phyloP scores from a whole-genome alignment of 1,140 invertebrate species.

The Potamilus streckersoni region DNA sequence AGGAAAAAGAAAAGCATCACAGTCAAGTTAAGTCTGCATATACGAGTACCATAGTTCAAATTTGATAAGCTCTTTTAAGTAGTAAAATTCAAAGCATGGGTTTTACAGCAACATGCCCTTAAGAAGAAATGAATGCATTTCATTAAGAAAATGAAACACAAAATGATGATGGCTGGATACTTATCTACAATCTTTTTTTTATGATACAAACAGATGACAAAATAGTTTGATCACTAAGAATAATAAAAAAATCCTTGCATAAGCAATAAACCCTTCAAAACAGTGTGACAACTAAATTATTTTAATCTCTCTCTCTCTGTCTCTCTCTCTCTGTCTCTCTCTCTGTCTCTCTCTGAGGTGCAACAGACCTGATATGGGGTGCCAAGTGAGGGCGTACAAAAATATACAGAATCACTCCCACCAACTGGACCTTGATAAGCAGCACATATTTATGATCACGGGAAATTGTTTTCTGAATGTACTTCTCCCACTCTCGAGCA shows the following conservation, averaged over 20 bases:
- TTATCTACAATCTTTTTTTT: no score
- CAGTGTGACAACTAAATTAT: background rate
- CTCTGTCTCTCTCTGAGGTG: background rate
- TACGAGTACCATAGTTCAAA: no score
- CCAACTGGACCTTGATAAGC: constrained; percentile 95
- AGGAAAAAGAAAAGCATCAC: constrained; percentile 5
- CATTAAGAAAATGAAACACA: no score
- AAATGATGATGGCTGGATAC: no score
- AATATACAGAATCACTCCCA: constrained; percentile 97
- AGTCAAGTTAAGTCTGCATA: no score
- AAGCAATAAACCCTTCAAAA: background rate
- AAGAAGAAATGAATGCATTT: no score
- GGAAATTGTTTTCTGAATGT: constrained; percentile 92
- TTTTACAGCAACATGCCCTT: no score
- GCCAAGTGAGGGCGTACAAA: constrained; percentile 91
- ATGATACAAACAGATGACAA: no score
- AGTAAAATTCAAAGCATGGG: no score
- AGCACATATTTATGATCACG: constrained; percentile 90
- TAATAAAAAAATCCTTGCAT: background rate
- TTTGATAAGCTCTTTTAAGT: no score
- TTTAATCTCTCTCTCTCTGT: background rate
- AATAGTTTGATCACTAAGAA: background rate
- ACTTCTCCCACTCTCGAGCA: constrained; percentile 94
- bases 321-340: background rate
- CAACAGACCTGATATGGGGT: constrained; percentile 77